These are phyloP conservation scores for Leptobrachium ailaonicum DNA, from an alignment of 2,113 vertebrate species.

Conservation along the genomic window DNA sequence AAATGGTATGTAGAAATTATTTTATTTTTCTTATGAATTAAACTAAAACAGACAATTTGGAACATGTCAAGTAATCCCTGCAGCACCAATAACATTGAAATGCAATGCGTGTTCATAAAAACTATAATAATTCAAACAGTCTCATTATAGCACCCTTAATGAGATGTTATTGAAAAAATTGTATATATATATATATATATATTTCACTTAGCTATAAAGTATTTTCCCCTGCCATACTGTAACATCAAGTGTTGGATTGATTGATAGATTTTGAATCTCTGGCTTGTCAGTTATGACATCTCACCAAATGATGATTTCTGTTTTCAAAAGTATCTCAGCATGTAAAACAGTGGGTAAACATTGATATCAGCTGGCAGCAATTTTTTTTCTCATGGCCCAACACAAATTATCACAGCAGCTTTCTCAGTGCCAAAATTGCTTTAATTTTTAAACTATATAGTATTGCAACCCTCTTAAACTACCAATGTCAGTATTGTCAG, in stretches of 20 bases:
- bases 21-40: too few species aligned
- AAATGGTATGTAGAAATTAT: too few species aligned
- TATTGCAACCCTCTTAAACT: constrained; percentile 19
- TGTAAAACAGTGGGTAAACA: constrained; percentile 37
- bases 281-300: constrained; percentile 42
- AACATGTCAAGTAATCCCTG: background rate
- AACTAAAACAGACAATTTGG: too few species aligned
- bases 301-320: constrained; percentile 39
- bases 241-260: constrained; percentile 26
- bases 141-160: constrained; percentile 16
- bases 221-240: constrained; percentile 13
- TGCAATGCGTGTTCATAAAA: background rate
- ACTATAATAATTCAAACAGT: background rate
- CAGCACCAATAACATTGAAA: background rate
- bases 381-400: constrained; percentile 30
- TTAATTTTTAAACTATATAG: constrained; percentile 16
- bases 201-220: background rate
- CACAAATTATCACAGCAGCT: constrained; percentile 35
- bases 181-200: background rate
- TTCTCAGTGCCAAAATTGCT: constrained; percentile 20
- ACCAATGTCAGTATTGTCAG: background rate
- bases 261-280: constrained; percentile 35
- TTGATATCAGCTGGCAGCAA: constrained; percentile 42
- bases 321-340: constrained; percentile 38
- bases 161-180: background rate